A percentile compares a stretch with the other conserved stretches of the same genome.
Conservation (phyloP, 1,140 invertebrate species). For the Caenorhabditis elegans region DNA sequence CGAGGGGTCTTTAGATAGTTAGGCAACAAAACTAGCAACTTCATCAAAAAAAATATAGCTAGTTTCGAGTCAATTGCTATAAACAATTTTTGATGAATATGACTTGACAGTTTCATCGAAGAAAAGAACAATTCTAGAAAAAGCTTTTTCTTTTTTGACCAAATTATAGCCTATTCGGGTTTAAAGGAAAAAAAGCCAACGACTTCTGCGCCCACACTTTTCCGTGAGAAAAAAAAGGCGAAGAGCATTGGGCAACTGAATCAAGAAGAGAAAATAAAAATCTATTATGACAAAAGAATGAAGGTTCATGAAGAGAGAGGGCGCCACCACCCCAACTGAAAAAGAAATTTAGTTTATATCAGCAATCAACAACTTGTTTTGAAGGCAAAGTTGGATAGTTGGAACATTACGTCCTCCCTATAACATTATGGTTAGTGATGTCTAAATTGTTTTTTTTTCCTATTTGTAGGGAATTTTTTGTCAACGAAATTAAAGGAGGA, state of each 20-base stretch:
- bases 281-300: background rate
- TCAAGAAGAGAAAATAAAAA: background rate
- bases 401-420: background rate
- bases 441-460: background rate
- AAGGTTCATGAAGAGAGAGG: background rate
- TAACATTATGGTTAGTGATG: background rate
- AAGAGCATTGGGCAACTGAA: background rate
- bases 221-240: background rate
- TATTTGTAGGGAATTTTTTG: background rate
- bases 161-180: constrained; percentile 14
- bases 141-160: background rate
- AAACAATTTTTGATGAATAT: no score
- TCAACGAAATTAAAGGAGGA: background rate
- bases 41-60: no score
- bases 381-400: background rate
- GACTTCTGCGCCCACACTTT: no score
- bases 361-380: constrained; percentile 17
- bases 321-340: no score
- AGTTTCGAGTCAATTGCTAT: no score
- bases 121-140: no score
- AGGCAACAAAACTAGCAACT: no score
- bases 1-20: no score
- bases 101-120: no score
- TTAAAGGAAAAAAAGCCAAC: background rate
- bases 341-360: constrained; percentile 4